Evolutionary conservation across 2,113 vertebrate genomes (phyloP).

Genomic region (Paralichthys olivaceus): DNA sequence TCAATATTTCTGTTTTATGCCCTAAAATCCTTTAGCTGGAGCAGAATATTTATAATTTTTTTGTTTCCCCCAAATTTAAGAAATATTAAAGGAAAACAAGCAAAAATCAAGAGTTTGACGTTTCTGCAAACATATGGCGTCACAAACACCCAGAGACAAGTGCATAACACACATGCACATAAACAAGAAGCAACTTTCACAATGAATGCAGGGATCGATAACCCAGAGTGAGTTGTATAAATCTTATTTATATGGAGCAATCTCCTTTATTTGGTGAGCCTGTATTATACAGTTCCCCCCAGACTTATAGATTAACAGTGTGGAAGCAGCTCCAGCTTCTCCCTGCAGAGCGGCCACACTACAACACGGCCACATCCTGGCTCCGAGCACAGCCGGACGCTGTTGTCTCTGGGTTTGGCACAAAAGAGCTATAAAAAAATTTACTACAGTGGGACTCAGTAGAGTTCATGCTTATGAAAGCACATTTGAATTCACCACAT

Average conservation of each 20-base stretch:
- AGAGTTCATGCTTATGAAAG: too few relatives aligned
- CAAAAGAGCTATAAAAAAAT: not conserved
- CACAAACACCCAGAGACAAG: not conserved
- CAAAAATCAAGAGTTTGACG: not conserved
- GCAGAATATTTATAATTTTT: not conserved
- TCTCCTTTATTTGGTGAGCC: slow-evolving; percentile 74
- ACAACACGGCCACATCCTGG: not conserved
- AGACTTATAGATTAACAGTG: slow-evolving; percentile 63
- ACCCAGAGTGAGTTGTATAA: slow-evolving; percentile 73
- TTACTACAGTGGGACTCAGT: too few relatives aligned
- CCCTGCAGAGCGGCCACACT: slow-evolving; percentile 25
- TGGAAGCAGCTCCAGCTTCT: slow-evolving; percentile 51
- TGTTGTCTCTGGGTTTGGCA: slow-evolving; percentile 5
- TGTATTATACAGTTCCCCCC: slow-evolving; percentile 76
- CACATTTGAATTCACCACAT: too few relatives aligned
- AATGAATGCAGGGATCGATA: slow-evolving; percentile 73
- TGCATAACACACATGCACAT: slow-evolving; percentile 10
- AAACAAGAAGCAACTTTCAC: slow-evolving; percentile 45
- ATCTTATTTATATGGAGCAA: slow-evolving; percentile 78
- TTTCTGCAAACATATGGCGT: slow-evolving; percentile 16
- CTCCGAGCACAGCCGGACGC: slow-evolving; percentile 10
- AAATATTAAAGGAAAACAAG: not conserved
- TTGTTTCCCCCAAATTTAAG: not conserved
- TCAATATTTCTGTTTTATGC: not conserved
- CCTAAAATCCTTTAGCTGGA: not conserved